Percentiles rank a stretch among this genome's conserved stretches.
phyloP scores from a whole-genome alignment of 2,797 vertebrate genomes.

The Hemibagrus guttatus region DNA sequence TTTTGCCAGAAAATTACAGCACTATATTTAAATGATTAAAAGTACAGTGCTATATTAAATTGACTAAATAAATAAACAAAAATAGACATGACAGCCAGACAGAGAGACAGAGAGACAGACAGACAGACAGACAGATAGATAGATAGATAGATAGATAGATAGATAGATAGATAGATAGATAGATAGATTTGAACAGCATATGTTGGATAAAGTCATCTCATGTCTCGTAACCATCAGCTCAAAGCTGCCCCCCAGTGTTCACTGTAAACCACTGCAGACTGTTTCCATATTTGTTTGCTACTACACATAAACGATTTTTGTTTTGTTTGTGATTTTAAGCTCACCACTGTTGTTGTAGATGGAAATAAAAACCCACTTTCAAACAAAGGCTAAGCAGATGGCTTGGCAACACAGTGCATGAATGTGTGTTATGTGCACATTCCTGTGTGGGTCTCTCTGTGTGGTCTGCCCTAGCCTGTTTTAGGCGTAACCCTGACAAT shows the following conservation, averaged over 20 bases:
- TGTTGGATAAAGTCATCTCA: neutral
- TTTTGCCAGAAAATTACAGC: neutral
- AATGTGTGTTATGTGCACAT: neutral
- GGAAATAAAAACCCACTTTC: neutral
- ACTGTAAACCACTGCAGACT: conserved; percentile 1
- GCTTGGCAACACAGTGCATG: conserved; percentile 12
- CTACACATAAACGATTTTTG: neutral
- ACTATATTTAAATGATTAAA: neutral
- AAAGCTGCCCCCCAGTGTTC: conserved; percentile 4
- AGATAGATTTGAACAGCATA: neutral
- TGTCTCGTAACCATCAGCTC: neutral
- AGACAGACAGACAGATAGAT: neutral
- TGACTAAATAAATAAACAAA: neutral
- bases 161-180: neutral
- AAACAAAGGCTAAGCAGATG: conserved; percentile 40
- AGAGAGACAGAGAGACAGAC: too few species aligned
- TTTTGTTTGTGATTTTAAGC: neutral
- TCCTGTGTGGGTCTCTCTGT: conserved; percentile 9
- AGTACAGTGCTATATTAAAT: neutral
- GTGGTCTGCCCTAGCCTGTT: conserved; percentile 8
- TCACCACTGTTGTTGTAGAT: conserved; percentile 27
- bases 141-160: neutral
- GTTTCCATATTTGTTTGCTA: conserved; percentile 8
- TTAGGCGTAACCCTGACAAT: conserved; percentile 23
- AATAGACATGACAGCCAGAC: too few species aligned